Percentiles rank a stretch among this genome's conserved stretches.
These are phyloP conservation scores for Saguinus imperator DNA, from an alignment of 2,113 vertebrate species.

Conservation along the genomic window DNA sequence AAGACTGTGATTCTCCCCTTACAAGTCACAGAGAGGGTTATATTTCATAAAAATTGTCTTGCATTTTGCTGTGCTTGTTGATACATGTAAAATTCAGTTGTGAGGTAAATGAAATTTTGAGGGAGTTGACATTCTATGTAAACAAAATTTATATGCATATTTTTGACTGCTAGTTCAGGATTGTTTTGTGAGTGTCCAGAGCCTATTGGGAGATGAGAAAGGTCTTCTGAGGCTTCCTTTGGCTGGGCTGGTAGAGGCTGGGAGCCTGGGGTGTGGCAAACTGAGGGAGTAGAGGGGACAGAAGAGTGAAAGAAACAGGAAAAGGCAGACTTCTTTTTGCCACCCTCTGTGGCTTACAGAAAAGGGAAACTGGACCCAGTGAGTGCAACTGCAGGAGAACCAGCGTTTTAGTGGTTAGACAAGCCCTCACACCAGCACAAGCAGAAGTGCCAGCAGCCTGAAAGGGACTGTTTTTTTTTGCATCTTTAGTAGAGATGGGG, in stretches of 20 bases:
- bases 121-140: not conserved
- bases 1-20: not conserved
- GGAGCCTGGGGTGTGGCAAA: not conserved
- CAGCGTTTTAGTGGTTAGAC: not conserved
- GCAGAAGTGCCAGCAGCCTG: not conserved
- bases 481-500: too few species aligned
- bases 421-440: not conserved
- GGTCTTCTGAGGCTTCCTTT: not conserved
- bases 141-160: not conserved
- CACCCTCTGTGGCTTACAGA: not conserved
- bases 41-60: not conserved
- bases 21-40: not conserved
- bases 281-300: not conserved
- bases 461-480: not conserved
- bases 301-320: not conserved
- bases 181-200: not conserved
- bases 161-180: not conserved
- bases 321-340: not conserved
- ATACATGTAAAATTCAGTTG: not conserved
- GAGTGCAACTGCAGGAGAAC: not conserved
- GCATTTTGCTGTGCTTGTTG: not conserved
- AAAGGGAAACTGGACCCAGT: slow-evolving; percentile 31
- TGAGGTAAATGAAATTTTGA: not conserved
- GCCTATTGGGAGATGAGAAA: not conserved
- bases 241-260: not conserved